phyloP scores from a whole-genome alignment of 2,888 invertebrate genomes.

The Strigamia transsilvanica region DNA sequence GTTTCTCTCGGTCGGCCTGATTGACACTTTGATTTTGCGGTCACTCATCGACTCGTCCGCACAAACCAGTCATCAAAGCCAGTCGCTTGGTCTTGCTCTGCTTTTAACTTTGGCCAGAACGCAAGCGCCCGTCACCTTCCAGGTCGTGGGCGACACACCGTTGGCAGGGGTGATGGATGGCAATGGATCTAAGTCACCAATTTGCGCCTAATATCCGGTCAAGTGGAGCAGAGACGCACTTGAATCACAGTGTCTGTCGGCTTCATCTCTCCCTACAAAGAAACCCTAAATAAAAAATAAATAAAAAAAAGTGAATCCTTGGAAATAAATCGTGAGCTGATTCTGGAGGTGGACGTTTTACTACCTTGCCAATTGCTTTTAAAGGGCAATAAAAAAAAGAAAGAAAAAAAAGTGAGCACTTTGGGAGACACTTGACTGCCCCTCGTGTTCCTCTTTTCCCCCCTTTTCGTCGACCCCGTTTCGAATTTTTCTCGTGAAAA shows the following conservation, averaged over 20 bases:
- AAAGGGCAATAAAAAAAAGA: constrained; percentile 51
- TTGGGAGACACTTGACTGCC: constrained; percentile 46
- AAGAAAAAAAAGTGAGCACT: constrained; percentile 48
- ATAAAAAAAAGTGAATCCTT: constrained; percentile 35
- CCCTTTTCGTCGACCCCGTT: constrained; percentile 17
- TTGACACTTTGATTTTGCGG: constrained; percentile 49
- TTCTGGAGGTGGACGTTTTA: constrained; percentile 51
- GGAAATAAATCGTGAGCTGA: constrained; percentile 35
- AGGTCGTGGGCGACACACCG: not conserved
- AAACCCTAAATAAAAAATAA: constrained; percentile 22
- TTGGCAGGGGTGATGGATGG: constrained; percentile 24
- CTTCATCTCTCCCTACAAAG: constrained; percentile 12
- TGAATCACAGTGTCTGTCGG: constrained; percentile 38
- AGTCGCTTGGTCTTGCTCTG: not conserved
- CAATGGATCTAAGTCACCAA: constrained; percentile 33
- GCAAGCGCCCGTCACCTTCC: not conserved
- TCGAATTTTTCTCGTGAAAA: not conserved
- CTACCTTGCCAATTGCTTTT: constrained; percentile 51
- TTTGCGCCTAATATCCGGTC: constrained; percentile 40
- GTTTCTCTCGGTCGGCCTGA: constrained; percentile 32
- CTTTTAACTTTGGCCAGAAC: not conserved
- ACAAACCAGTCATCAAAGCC: constrained; percentile 29
- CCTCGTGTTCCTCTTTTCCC: constrained; percentile 42
- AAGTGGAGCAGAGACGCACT: constrained; percentile 35
- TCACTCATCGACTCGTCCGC: constrained; percentile 28